Conservation (phyloP, 2,797 vertebrate species). For the Macropodus opercularis region DNA sequence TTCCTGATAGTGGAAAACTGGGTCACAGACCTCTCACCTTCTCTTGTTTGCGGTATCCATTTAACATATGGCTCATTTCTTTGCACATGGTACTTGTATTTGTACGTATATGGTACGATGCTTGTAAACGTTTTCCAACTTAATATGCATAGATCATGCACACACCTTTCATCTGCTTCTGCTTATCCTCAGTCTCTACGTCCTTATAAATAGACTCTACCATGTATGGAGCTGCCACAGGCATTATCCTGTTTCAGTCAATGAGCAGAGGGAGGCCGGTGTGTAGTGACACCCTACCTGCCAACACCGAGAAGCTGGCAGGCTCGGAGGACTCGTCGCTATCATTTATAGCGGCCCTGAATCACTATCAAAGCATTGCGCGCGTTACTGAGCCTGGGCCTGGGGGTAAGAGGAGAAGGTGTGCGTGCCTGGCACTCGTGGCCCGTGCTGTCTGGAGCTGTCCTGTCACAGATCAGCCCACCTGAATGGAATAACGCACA, state of each 20-base stretch:
- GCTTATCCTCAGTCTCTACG: conserved; percentile 8
- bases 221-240: conserved; percentile 56
- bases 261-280: conserved; percentile 62
- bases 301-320: conserved; percentile 26
- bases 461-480: conserved; percentile 30
- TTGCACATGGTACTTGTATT: conserved; percentile 3
- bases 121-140: no score
- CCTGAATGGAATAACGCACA: conserved; percentile 38
- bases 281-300: conserved; percentile 47
- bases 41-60: conserved; percentile 15
- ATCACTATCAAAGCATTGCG: conserved; percentile 67
- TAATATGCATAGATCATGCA: no score
- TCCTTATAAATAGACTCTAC: conserved; percentile 64
- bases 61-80: conserved; percentile 13
- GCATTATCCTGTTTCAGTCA: conserved; percentile 63
- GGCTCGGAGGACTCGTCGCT: conserved; percentile 35
- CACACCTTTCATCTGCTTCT: conserved; percentile 38
- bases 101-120: not conserved
- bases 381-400: conserved; percentile 50
- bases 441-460: conserved; percentile 17
- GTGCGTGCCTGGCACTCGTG: conserved; percentile 37
- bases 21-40: conserved; percentile 47
- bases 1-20: conserved; percentile 38
- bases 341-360: conserved; percentile 55
- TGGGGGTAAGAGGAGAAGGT: conserved; percentile 63